Conservation (phyloP, 2,888 invertebrate species). For the Eugnorisma glareosa region DNA sequence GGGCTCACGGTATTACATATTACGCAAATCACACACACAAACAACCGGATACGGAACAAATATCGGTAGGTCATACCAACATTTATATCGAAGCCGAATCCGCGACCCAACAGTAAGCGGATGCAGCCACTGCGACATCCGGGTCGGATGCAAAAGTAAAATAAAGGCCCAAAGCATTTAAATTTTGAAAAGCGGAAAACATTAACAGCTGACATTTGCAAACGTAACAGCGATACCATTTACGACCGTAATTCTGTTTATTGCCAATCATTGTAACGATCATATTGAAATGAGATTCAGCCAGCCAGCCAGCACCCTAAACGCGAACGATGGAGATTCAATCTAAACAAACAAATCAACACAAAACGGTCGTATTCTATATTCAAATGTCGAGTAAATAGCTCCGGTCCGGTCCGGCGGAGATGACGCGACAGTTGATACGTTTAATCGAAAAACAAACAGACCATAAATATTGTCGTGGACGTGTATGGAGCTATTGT, state of each 20-base stretch:
- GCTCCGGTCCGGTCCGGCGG: conserved; percentile 67
- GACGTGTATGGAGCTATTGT: conserved; percentile 53
- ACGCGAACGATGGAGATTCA: conserved; percentile 62
- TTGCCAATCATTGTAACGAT: conserved; percentile 63
- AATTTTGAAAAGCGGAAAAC: conserved; percentile 48
- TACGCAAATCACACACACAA: conserved; percentile 11
- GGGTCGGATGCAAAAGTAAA: conserved; percentile 46
- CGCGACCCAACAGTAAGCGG: conserved; percentile 19
- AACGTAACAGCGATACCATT: conserved; percentile 60
- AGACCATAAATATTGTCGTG: conserved; percentile 72
- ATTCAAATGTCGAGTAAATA: conserved; percentile 77
- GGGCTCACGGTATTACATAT: not conserved
- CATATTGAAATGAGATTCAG: conserved; percentile 61
- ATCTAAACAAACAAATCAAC: conserved; percentile 77
- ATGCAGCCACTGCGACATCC: conserved; percentile 33
- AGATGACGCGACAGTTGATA: conserved; percentile 69
- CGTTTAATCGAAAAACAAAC: conserved; percentile 81
- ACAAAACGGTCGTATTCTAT: conserved; percentile 68
- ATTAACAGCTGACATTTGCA: conserved; percentile 49
- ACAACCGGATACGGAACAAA: conserved; percentile 20
- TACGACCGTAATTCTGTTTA: conserved; percentile 62
- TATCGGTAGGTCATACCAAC: conserved; percentile 24
- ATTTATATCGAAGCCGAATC: conserved; percentile 24
- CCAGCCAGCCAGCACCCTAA: conserved; percentile 41
- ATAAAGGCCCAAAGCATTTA: conserved; percentile 41